Percentiles rank a stretch among this genome's conserved stretches.
These are phyloP conservation scores for Cheirogaleus medius DNA, from an alignment of 2,113 vertebrate species.

Conservation along the genomic window DNA sequence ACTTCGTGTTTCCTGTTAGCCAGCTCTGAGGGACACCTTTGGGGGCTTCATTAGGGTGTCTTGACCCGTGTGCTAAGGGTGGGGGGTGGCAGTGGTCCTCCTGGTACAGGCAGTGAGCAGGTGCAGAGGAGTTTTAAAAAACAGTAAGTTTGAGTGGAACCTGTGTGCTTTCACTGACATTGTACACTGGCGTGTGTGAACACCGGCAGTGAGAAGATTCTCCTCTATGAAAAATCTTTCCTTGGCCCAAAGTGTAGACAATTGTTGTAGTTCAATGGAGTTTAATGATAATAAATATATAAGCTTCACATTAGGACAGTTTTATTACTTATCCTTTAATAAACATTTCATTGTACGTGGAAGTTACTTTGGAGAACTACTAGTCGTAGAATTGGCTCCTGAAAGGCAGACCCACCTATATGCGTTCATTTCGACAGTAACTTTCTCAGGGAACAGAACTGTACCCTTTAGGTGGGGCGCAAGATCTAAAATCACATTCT, in stretches of 20 bases:
- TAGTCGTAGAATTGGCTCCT: background rate
- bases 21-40: background rate
- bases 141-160: background rate
- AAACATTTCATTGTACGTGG: background rate
- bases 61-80: background rate
- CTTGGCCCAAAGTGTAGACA: background rate
- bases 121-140: background rate
- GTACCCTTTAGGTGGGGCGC: background rate
- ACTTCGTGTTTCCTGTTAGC: background rate
- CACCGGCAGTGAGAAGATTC: background rate
- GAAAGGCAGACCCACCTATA: rapidly evolving
- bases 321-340: background rate
- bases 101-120: background rate
- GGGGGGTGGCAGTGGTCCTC: rapidly evolving
- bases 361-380: background rate
- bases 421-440: background rate
- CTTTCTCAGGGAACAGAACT: background rate
- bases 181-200: background rate
- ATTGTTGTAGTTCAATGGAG: rapidly evolving
- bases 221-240: background rate
- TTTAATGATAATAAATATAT: background rate
- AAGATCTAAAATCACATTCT: background rate
- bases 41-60: background rate
- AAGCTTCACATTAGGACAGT: background rate
- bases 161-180: background rate